Evolutionary conservation across 1,140 invertebrate genomes (phyloP).

Genomic region (Subanguina moxae): DNA sequence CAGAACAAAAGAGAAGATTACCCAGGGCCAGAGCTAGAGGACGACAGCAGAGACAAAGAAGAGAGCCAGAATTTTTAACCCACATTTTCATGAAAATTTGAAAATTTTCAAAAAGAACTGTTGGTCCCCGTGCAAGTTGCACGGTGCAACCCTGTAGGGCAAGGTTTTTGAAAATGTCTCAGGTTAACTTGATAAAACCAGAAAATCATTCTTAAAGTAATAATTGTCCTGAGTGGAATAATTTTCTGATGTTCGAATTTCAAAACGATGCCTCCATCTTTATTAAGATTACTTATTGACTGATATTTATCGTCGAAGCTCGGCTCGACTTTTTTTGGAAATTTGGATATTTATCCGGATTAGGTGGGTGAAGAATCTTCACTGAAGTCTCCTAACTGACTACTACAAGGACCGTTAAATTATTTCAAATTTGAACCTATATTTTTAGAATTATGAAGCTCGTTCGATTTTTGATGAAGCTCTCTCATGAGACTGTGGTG

Average conservation of each 20-base stretch:
- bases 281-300: background rate
- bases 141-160: too few species aligned
- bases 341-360: too few species aligned
- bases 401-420: background rate
- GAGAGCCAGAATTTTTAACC: too few species aligned
- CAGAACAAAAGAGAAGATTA: too few species aligned
- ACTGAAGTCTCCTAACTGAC: background rate
- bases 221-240: slow-evolving; percentile 1
- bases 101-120: too few species aligned
- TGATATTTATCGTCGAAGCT: background rate
- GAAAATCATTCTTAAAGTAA: background rate
- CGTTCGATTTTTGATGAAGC: slow-evolving; percentile 92
- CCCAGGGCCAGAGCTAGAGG: too few species aligned
- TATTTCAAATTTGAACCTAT: background rate
- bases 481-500: slow-evolving; percentile 98
- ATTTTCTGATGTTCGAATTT: slow-evolving; percentile 1
- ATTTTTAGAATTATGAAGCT: slow-evolving; percentile 47
- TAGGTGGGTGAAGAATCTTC: too few species aligned
- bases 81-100: too few species aligned
- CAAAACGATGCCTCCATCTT: slow-evolving; percentile 6
- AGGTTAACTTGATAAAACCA: background rate
- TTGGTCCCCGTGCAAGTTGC: too few species aligned
- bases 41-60: too few species aligned
- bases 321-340: too few species aligned
- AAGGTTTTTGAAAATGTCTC: too few species aligned